A percentile compares a stretch with the other conserved stretches of the same genome.
Conservation (phyloP, 2,797 vertebrate genomes). For the Pipistrellus kuhlii region DNA sequence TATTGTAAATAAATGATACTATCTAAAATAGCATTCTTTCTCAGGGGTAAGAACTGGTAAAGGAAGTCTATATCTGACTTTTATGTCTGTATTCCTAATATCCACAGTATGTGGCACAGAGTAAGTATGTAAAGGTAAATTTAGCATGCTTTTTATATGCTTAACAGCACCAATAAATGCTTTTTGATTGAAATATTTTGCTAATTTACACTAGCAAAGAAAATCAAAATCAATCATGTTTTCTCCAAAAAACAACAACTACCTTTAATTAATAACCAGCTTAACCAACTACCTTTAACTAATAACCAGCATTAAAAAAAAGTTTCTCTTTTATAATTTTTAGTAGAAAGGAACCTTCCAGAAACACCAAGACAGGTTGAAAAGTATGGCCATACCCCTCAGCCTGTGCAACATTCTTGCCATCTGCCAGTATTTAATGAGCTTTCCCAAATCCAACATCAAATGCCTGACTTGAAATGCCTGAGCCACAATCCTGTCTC, state of each 20-base stretch:
- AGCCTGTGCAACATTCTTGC: not conserved
- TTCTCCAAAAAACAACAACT: not conserved
- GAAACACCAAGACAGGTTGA: not conserved
- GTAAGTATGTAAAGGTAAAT: not conserved
- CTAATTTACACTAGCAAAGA: slow-evolving; percentile 43
- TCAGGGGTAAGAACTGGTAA: not conserved
- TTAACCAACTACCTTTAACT: not conserved
- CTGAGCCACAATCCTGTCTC: not conserved
- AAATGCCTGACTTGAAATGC: not conserved
- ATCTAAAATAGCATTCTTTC: not conserved
- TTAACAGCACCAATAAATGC: slow-evolving; percentile 36
- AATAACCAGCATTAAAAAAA: slow-evolving; percentile 1
- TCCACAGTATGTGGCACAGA: not conserved
- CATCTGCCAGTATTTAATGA: slow-evolving; percentile 46
- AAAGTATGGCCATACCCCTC: not conserved
- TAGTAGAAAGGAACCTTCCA: slow-evolving; percentile 15
- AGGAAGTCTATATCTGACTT: not conserved
- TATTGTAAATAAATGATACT: not conserved
- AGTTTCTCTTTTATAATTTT: not conserved
- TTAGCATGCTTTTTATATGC: not conserved
- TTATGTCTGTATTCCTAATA: not conserved
- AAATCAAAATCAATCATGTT: slow-evolving; percentile 7
- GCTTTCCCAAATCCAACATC: slow-evolving; percentile 15
- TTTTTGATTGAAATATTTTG: slow-evolving; percentile 24
- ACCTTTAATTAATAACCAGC: not conserved